Conservation (phyloP, 2,113 vertebrate genomes). For the Platichthys stellatus region DNA sequence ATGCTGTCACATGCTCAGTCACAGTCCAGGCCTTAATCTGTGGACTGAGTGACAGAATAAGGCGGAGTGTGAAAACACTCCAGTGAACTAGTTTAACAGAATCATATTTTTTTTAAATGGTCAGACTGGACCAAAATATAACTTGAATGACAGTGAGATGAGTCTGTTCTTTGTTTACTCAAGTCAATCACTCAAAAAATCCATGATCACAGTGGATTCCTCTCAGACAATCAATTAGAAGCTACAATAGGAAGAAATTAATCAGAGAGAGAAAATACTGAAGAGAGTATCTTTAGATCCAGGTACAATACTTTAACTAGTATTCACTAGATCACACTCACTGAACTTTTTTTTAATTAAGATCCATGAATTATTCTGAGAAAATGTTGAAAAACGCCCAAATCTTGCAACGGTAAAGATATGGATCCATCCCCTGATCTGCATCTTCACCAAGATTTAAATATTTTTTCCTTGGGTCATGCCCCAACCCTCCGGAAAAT, state of each 20-base stretch:
- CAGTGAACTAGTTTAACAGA: conserved; percentile 25
- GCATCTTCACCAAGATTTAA: neutral
- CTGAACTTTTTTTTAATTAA: neutral
- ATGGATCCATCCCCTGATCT: neutral
- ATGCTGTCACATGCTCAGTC: conserved; percentile 74
- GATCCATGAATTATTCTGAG: no score
- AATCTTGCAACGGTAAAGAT: neutral
- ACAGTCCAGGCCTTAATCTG: conserved; percentile 61
- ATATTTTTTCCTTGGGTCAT: no score
- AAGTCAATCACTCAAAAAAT: neutral
- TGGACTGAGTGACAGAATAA: conserved; percentile 57
- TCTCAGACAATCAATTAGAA: conserved; percentile 5
- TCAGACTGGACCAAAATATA: conserved; percentile 3
- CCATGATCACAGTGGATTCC: conserved; percentile 4
- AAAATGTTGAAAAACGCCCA: no score
- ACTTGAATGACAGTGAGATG: neutral
- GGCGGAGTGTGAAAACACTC: conserved; percentile 44
- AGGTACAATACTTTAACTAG: neutral
- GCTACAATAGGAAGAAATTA: neutral
- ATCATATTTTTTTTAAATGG: conserved; percentile 11
- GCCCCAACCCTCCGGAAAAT: no score
- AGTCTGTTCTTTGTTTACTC: neutral
- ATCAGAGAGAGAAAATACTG: neutral
- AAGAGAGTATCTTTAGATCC: neutral
- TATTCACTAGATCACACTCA: neutral